Conservation (phyloP, 2,113 vertebrate species). For the Dryoscopus gambensis region DNA sequence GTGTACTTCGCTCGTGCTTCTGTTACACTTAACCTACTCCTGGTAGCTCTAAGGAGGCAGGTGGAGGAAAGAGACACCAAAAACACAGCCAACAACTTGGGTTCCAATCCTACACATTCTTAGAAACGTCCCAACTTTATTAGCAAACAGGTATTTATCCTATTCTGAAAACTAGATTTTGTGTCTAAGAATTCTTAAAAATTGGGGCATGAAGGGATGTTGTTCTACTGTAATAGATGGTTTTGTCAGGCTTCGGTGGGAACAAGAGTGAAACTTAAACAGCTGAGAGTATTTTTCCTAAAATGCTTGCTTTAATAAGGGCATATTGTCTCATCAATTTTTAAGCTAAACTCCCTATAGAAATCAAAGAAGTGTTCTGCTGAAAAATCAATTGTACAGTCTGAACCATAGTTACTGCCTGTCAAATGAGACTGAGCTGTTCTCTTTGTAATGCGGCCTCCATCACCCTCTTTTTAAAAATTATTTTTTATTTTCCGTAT, state of each 20-base stretch:
- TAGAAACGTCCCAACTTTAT: not conserved
- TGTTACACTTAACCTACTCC: not conserved
- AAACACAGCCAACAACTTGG: rapidly evolving
- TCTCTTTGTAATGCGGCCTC: not conserved
- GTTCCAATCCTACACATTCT: not conserved
- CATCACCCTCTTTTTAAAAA: not conserved
- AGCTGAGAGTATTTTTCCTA: not conserved
- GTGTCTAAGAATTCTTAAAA: not conserved
- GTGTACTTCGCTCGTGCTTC: rapidly evolving
- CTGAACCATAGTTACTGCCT: not conserved
- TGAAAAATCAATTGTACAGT: not conserved
- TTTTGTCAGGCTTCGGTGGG: not conserved
- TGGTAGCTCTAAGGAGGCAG: not conserved
- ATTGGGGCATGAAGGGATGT: not conserved
- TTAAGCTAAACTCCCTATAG: not conserved
- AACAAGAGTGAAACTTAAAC: not conserved
- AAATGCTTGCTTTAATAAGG: not conserved
- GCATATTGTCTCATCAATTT: not conserved
- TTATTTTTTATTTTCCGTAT: not conserved
- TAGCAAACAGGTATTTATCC: not conserved
- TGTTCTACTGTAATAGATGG: not conserved
- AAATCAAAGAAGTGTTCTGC: not conserved
- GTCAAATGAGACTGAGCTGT: not conserved
- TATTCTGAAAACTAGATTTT: not conserved
- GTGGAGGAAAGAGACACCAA: not conserved